Evolutionary conservation across 2,797 vertebrate species (phyloP), one percentile per base, ranked within the genome.

Genomic region (Danio tinwini): DNA sequence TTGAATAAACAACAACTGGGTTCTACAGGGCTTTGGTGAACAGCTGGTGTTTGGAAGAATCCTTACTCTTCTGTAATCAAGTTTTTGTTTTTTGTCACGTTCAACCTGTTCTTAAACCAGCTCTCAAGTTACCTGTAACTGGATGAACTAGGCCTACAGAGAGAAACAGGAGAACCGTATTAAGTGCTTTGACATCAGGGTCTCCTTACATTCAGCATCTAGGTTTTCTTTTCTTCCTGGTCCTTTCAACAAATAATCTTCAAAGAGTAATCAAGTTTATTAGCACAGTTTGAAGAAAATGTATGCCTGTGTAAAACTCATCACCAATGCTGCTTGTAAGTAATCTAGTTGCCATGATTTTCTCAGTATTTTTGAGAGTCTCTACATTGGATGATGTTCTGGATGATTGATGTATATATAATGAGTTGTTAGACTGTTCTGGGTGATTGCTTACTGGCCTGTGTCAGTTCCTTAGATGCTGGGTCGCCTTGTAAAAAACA

Each of bases 121-220:
- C 11, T 53, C 68, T 86, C 74, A n/a, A 63, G 61, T 86, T 85
- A 75, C 81, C 16, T 74, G 56, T 80, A 71, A 77, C 78, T 56
- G n/a, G 56, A 81, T 69, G 76, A 63, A 49, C 49, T 77, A 19
- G 47, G 47, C 74, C 58, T 61, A 14, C 21, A 50, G 56, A 69
- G 14, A 64, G 76, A 77, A 81, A 85, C 73, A 17, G 44, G 76
- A 85, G 83, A 83, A 80, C 45, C 42, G 59, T 75, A 73, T 84
- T 62, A 75, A 78, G 64, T 71, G 56, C 17, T 63, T 65, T 74
- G 55, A 45, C 49, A n/a, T 74, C 70, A 78, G 75, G 68, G 59
- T 61, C 21, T 67, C n/a, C 45, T 82, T 84, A 73, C 67, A 67
- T 29, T 14, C 16, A 37, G n/a, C 61, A 56, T 73, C 56, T 78